These are phyloP conservation scores for Drosophila lacteicornis DNA, from an alignment of 1,140 invertebrate genomes.

Conservation along the genomic window DNA sequence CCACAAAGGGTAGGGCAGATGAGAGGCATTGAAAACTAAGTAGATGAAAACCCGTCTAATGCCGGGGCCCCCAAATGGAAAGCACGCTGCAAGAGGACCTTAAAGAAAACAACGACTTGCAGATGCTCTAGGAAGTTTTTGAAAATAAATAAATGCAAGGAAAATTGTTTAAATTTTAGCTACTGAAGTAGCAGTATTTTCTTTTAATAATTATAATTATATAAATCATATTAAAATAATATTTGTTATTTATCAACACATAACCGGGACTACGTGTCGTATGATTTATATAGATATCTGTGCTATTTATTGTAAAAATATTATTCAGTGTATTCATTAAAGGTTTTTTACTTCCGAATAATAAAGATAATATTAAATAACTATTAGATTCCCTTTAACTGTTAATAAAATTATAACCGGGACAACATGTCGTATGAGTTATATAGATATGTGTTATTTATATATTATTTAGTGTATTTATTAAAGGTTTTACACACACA, in stretches of 20 bases:
- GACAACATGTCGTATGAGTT: constrained; percentile 12
- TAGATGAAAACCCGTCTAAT: constrained; percentile 43
- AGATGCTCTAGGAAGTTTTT: not conserved
- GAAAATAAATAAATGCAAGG: not conserved
- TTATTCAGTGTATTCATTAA: no score
- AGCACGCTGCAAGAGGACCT: not conserved
- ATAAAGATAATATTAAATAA: no score
- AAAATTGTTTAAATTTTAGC: no score
- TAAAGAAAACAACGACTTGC: not conserved
- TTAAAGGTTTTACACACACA: no score
- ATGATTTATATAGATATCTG: not conserved
- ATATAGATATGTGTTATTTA: no score
- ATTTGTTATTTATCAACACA: not conserved
- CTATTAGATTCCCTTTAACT: no score
- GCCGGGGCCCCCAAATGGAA: constrained; percentile 16
- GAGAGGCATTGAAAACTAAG: constrained; percentile 54
- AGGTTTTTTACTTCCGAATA: no score
- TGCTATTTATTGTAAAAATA: no score
- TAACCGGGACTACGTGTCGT: constrained; percentile 12
- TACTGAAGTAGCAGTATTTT: no score
- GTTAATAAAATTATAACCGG: not conserved
- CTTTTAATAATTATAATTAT: no score
- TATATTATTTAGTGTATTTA: not conserved
- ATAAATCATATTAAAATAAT: not conserved
- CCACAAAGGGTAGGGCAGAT: not conserved